Percentiles rank a stretch among this genome's conserved stretches.
Conservation (phyloP, 2,888 invertebrate species). For the Thelaira solivaga region DNA sequence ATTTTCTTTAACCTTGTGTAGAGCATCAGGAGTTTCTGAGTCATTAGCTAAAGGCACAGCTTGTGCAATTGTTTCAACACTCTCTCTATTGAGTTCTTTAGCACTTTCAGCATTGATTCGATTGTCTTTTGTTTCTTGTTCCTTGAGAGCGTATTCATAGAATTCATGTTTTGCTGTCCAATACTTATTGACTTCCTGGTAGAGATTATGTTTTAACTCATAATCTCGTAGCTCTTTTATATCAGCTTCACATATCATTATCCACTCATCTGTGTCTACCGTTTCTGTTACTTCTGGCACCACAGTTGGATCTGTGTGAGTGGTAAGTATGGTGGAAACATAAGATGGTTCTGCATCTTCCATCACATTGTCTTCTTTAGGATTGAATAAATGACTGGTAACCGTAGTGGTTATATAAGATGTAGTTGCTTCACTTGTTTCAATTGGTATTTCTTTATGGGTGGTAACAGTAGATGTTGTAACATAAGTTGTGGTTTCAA, state of each 20-base stretch:
- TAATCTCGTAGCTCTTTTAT: slow-evolving; percentile 32
- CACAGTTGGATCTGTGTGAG: slow-evolving; percentile 22
- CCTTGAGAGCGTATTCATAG: slow-evolving; percentile 45
- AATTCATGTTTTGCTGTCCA: slow-evolving; percentile 50
- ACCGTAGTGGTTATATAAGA: slow-evolving; percentile 41
- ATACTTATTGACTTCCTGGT: slow-evolving; percentile 51
- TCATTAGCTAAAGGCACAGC: neutral
- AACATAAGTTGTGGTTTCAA: slow-evolving; percentile 3
- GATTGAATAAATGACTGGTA: slow-evolving; percentile 28
- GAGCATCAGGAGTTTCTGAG: neutral
- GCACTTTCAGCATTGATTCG: neutral
- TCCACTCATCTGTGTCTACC: slow-evolving; percentile 3
- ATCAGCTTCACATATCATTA: slow-evolving; percentile 27
- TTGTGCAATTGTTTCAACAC: neutral
- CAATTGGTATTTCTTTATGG: neutral
- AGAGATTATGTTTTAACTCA: slow-evolving; percentile 39
- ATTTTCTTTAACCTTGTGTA: neutral
- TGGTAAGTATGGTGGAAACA: slow-evolving; percentile 31
- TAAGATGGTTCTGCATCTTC: slow-evolving; percentile 8
- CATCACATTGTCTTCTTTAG: neutral
- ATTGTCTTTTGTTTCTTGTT: slow-evolving; percentile 10
- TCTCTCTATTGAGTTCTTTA: too few relatives aligned
- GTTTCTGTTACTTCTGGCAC: slow-evolving; percentile 10
- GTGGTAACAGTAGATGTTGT: neutral
- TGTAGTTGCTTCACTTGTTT: neutral